Base-by-base conservation (phyloP, 2,113 vertebrate species). In the Chunga burmeisteri region DNA sequence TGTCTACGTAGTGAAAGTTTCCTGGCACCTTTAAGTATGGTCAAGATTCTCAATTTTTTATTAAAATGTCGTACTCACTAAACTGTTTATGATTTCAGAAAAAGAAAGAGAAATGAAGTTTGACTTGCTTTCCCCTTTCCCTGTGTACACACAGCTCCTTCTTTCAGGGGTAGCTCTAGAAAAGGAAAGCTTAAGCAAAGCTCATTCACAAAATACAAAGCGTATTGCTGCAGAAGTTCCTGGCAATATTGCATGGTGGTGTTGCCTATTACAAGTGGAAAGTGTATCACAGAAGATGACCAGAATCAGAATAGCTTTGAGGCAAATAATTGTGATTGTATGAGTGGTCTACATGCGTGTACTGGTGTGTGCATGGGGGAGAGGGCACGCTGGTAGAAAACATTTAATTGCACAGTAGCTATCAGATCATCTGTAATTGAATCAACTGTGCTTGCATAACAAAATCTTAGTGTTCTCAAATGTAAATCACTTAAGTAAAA, bases 401-500 rank as follows among this genome's bases (percentile, higher is more conserved):
- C 13, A 10, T 58, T n/a, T 61, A 40, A 88, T 88, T 93, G 70
- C 59, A 30, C 42, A 34, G 7, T 59, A 26, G 29, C 32, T 87
- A 85, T 92, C 63, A 52, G 53, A 68, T 88, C 67, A 58, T 56
- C 82, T 74, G 11, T 72, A 55, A 63, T 36, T n/a, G 11, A 78
- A 84, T 93, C 88, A 25, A 62, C 71, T 84, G 58, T 73, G 78
- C 83, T 86, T 27, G n/a, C 82, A 14, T 84, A 96, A 74, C 91
- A 88, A 81, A 94, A 95, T 81, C 88, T 73, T 36, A 8, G 78
- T 16, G 18, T 79, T 91, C 79, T 74, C 75, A 42, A 50, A 63
- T 36, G 49, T 86, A 95, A 88, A 88, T 75, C 53, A 73, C 86
- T 96, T 86, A 62, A 94, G 77, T 74, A 81, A 95, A 96, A 78